phyloP scores from a whole-genome alignment of 2,113 vertebrate genomes.

The Hymenochirus boettgeri region DNA sequence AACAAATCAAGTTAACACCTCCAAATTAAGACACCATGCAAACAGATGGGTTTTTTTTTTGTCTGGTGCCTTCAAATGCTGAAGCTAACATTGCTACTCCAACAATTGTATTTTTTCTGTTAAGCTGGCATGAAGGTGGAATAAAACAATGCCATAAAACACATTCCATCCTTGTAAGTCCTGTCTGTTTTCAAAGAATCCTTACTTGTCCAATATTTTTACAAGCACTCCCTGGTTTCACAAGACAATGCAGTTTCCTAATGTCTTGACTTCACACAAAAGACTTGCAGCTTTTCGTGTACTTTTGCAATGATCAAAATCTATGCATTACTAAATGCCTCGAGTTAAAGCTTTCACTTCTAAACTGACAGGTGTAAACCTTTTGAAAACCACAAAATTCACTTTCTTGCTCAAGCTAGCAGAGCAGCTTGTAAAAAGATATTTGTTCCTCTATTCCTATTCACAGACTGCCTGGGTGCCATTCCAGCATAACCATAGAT shows the following conservation, averaged over 20 bases:
- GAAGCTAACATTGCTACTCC: slow-evolving; percentile 30
- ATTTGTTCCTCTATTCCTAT: too few relatives aligned
- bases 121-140: slow-evolving; percentile 39
- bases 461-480: too few relatives aligned
- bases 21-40: slow-evolving; percentile 16
- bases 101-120: slow-evolving; percentile 39
- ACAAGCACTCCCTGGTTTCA: slow-evolving; percentile 45
- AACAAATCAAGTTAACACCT: slow-evolving; percentile 27
- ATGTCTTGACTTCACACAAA: not conserved
- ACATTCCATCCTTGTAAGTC: slow-evolving; percentile 30
- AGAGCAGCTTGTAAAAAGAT: too few relatives aligned
- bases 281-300: too few relatives aligned
- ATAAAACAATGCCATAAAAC: slow-evolving; percentile 47
- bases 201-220: slow-evolving; percentile 44
- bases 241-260: not conserved
- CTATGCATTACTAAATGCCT: too few relatives aligned
- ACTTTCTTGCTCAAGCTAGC: too few relatives aligned
- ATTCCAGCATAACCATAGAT: too few relatives aligned
- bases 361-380: too few relatives aligned
- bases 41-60: slow-evolving; percentile 23
- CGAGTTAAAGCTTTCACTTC: too few relatives aligned
- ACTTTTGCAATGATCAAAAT: too few relatives aligned
- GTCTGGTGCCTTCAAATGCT: slow-evolving; percentile 21
- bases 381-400: too few relatives aligned
- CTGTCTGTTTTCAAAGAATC: slow-evolving; percentile 38